Evolutionary conservation across 2,888 invertebrate species (phyloP), one percentile per base, ranked within the genome.

Genomic region (Erynnis tages): DNA sequence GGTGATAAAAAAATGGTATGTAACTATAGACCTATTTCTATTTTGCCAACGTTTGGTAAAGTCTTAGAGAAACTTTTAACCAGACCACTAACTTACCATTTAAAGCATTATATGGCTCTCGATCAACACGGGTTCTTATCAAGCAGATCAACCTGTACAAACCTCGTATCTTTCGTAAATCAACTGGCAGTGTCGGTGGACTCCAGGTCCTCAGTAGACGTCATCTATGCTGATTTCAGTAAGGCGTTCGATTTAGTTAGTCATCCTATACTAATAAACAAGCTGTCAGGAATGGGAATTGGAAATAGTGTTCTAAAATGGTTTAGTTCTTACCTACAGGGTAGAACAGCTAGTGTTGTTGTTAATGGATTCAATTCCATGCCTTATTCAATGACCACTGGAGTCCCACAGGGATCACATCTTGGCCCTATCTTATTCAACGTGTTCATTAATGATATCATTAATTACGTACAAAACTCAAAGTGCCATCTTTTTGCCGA

Each of bases 401-500:
- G 29, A 0, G 40, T 25, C 8, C 40, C 40, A 4, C 40, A 40
- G 8, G 40, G 40, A 8, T 40, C 40, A 1, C 40, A 27, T 27
- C 7, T 40, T 4, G 29, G 41, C 1, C 41, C 29, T 10, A 29
- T 29, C 2, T 7, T 41, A 1, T 41, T 41, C 8, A 41, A 29
- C 29, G 5, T 41, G 1, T 41, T 41, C 10, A 41, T 41, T 2
- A 41, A 41, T 23, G 30, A 44, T 5, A 32, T 44, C 4, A 7
- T 14, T 11, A 7, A 30, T 13, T 13, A 13, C 8, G 3, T 44
- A 1, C 30, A 32, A 11, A 2, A 44, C 21, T 44, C 44, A 1
- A 7, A 44, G 0, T 30, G 32, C 4, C 8, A 21, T 4, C 8
- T 44, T 2, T 44, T 44, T n/a, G 32, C 44, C 0, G 44, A 44